Evolutionary conservation across 2,797 vertebrate species (phyloP), one percentile per base, ranked within the genome.

Genomic region (Propithecus deckenii): DNA sequence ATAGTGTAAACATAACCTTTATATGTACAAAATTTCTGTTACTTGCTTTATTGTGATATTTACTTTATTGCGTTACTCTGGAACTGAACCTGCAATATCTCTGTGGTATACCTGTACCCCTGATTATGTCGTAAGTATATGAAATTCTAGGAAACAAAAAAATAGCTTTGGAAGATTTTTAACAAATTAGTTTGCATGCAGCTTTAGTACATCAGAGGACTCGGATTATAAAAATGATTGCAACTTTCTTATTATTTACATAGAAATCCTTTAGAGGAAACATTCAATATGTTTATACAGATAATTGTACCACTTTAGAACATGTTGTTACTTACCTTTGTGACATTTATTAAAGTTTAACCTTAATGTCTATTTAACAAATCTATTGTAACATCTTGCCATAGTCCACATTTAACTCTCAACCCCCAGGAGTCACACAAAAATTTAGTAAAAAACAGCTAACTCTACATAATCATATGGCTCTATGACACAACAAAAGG

Each of bases 371-470:
- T 88, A 0, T 43, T 92, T 78, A 83, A 76, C 15, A 75, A 80
- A 17, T 30, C 17, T 52, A 35, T 57, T 94, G 7, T 78, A 74
- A 74, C 15, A 86, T 75, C 35, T 43, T 88, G 13, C 28, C 28
- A 84, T 14, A 76, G 15, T 76, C 14, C 41, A 55, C 28, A 32
- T 83, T 86, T 69, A 78, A n/a, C 28, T 74, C 22, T 75, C 1
- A 4, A 7, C 50, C 15, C 6, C 23, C 20, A n/a, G n/a, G 10
- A 8, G 38, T 61, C 13, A 74, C 8, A 8, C 18, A 74, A 23
- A 96, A 46, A 22, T 96, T 83, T 86, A 96, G 18, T 52, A 52
- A 63, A 79, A 86, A 91, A 89, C 83, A 90, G 30, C 63, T 55
- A 76, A 69, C 9, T 71, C 22, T 59, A 48, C 46, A 61, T 76